phyloP scores from a whole-genome alignment of 2,797 vertebrate genomes.

The Oreonectes daqikongensis region DNA sequence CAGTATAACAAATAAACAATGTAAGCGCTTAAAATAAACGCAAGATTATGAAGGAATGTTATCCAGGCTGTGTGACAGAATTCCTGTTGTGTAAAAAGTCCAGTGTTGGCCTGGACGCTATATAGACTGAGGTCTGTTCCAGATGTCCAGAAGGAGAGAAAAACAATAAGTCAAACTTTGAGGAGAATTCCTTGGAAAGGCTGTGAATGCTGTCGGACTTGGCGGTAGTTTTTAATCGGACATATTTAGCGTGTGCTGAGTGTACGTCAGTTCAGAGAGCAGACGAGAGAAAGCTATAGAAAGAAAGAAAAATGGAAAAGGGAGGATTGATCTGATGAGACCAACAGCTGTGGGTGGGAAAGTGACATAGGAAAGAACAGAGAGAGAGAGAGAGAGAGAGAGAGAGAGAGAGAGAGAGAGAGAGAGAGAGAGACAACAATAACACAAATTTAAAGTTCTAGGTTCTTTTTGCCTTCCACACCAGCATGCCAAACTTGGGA shows the following conservation, averaged over 20 bases:
- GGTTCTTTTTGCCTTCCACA: conserved; percentile 68
- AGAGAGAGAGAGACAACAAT: conserved; percentile 51
- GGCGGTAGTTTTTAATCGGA: conserved; percentile 59
- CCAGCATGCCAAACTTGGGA: conserved; percentile 86
- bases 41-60: background rate
- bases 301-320: conserved; percentile 30
- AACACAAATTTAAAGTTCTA: conserved; percentile 69
- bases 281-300: conserved; percentile 55
- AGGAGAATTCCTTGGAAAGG: conserved; percentile 53
- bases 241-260: conserved; percentile 56
- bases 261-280: conserved; percentile 69
- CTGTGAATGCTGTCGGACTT: conserved; percentile 54
- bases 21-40: background rate
- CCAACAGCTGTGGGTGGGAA: conserved; percentile 60
- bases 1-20: background rate
- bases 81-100: conserved; percentile 22
- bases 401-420: conserved; percentile 31
- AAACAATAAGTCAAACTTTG: conserved; percentile 43
- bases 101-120: conserved; percentile 18
- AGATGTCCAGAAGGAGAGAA: conserved; percentile 46
- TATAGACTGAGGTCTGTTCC: conserved; percentile 37
- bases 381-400: background rate
- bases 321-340: background rate
- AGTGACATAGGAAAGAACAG: conserved; percentile 45
- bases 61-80: conserved; percentile 21